Conservation (phyloP, 2,888 invertebrate species). For the Drosophila neoperkinsi region DNA sequence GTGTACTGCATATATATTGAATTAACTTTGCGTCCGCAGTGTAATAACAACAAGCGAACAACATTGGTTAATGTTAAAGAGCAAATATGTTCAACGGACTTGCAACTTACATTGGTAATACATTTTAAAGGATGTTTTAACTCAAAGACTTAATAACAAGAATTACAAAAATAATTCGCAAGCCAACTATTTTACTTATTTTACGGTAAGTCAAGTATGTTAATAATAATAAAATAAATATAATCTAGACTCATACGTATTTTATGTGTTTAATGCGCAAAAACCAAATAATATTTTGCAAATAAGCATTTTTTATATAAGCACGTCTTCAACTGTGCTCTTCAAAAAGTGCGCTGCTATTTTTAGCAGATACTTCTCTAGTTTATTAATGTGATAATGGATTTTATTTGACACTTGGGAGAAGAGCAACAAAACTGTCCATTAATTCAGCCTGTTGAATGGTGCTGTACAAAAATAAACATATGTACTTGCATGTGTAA, state of each 20-base stretch:
- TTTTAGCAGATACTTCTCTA: neutral
- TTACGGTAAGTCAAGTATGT: slow-evolving; percentile 11
- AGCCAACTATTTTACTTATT: neutral
- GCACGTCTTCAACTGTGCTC: neutral
- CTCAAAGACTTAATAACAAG: neutral
- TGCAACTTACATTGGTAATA: neutral
- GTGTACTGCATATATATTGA: neutral
- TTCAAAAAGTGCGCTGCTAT: neutral
- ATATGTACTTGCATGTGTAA: slow-evolving; percentile 19
- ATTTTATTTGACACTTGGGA: slow-evolving; percentile 7
- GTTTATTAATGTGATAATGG: slow-evolving; percentile 8
- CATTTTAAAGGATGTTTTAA: neutral
- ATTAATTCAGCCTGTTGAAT: slow-evolving; percentile 25
- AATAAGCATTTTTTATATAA: neutral
- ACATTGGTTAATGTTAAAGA: neutral
- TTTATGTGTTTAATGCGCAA: neutral
- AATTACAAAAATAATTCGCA: neutral
- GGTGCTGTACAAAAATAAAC: slow-evolving; percentile 12
- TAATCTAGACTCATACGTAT: neutral
- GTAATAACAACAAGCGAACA: neutral
- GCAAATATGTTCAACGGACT: slow-evolving; percentile 7
- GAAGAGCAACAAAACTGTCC: slow-evolving; percentile 8
- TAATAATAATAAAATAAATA: neutral
- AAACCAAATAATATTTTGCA: neutral
- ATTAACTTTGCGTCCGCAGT: neutral